These are phyloP conservation scores for Bradysia coprophila DNA, from an alignment of 1,140 invertebrate genomes.

Conservation along the genomic window DNA sequence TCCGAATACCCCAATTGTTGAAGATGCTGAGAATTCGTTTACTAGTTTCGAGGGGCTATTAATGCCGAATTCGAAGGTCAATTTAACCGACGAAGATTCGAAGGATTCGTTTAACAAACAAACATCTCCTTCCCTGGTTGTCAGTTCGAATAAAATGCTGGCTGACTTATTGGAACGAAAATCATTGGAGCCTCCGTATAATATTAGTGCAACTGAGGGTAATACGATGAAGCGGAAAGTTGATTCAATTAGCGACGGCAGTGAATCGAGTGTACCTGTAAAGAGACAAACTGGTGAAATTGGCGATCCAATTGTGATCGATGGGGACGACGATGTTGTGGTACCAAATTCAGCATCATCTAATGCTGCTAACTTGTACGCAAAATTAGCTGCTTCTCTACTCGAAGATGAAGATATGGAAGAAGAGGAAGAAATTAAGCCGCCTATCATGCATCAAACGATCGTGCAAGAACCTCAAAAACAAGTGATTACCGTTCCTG, in stretches of 20 bases:
- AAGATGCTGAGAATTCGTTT: conserved; percentile 33
- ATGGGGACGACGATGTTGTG: conserved; percentile 18
- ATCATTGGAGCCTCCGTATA: conserved; percentile 7
- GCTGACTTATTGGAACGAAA: conserved; percentile 47
- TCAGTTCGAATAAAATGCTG: conserved; percentile 22
- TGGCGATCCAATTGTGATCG: not conserved
- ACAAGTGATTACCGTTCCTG: conserved; percentile 5
- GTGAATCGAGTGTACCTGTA: not conserved
- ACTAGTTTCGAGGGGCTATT: conserved; percentile 42
- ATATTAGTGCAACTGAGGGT: not conserved
- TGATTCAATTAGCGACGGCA: conserved; percentile 22
- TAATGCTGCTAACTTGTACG: conserved; percentile 50
- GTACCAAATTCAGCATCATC: conserved; percentile 31
- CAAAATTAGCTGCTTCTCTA: conserved; percentile 46
- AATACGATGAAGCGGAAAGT: conserved; percentile 26
- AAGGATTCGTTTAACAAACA: conserved; percentile 26
- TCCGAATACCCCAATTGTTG: conserved; percentile 24
- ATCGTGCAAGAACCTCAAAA: conserved; percentile 2
- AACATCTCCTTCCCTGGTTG: conserved; percentile 25
- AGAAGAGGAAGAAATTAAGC: conserved; percentile 18
- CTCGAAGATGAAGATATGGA: conserved; percentile 48
- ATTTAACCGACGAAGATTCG: conserved; percentile 29
- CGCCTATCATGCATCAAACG: conserved; percentile 15
- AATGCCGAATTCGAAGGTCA: conserved; percentile 29
- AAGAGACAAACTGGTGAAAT: not conserved